Evolutionary conservation across 2,888 invertebrate species (phyloP), one percentile per base, ranked within the genome.

Genomic region (Oxytorus armatus): DNA sequence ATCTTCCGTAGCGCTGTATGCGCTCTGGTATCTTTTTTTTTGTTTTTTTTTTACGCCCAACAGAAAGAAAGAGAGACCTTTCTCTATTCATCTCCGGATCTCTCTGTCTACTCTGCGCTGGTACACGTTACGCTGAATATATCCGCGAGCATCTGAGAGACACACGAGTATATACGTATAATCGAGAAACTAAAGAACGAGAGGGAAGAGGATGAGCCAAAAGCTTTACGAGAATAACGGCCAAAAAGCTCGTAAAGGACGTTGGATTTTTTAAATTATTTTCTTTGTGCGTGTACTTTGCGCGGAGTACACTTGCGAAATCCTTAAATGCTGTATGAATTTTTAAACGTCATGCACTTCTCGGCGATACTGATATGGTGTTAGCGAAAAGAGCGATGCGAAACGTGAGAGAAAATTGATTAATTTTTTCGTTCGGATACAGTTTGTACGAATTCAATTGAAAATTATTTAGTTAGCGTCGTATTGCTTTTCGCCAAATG

Each of bases 1-100:
- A 82, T 81, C 83, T 83, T 77, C 65, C 80, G 72, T 63, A 66
- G 55, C 73, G 57, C 36, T 78, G 44, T 69, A 47, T 49, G 57
- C 76, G 21, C 39, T 51, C 23, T 21, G 2, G 18, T 10, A 21
- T 8, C 39, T 42, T 63, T 77, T 84, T 83, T 75, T 68, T 53
- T 42, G 11, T 39, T 51, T 47, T 2, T 18, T 53, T 18, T n/a
- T 53, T 21, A 29, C 23, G n/a, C 53, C 42, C 42, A 68, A 55
- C n/a, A 73, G 63, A 49, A 55, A 14, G 42, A 33, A 59, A 10
- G 44, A 23, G 25, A 36, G 53, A 11, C 57, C 47, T 57, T 53
- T 16, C 39, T 33, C 42, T 61, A 36, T 66, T 65, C 23, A 3
- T 36, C 4, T 10, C 11, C 39, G 11, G 10, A 69, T n/a, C 18